Evolutionary conservation across 2,797 vertebrate genomes (phyloP).

Genomic region (Cuniculus paca): DNA sequence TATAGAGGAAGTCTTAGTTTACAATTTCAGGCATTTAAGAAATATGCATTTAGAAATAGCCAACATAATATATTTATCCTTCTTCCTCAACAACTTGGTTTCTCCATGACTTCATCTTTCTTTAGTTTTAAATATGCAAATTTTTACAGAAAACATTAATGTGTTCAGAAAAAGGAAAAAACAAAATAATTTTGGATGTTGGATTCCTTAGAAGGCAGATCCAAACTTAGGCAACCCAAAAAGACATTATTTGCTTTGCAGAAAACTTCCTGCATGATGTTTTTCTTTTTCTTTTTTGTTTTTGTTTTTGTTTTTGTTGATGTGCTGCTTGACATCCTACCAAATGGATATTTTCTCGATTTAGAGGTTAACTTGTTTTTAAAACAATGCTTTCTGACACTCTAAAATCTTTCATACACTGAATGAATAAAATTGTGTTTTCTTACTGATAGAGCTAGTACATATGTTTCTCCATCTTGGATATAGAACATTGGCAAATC

Average conservation of each 20-base stretch:
- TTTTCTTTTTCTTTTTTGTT: neutral
- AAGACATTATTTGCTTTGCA: neutral
- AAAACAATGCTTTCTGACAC: neutral
- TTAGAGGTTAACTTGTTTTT: constrained; percentile 15
- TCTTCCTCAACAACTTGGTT: neutral
- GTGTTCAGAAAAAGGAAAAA: neutral
- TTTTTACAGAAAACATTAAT: neutral
- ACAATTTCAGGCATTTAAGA: neutral
- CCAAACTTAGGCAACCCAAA: neutral
- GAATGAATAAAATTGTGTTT: neutral
- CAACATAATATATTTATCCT: neutral
- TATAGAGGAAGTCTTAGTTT: neutral
- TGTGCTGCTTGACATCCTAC: neutral
- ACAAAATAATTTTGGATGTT: neutral
- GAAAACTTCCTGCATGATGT: neutral
- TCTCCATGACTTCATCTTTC: neutral
- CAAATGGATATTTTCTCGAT: neutral
- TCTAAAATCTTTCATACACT: neutral
- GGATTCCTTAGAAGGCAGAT: neutral
- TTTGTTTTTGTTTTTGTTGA: neutral
- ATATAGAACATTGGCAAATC: neutral
- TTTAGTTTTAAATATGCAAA: neutral
- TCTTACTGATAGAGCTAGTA: neutral
- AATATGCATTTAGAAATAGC: neutral
- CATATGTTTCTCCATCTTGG: neutral